Evolutionary conservation across 2,113 vertebrate genomes (phyloP).

Genomic region (Parus major): DNA sequence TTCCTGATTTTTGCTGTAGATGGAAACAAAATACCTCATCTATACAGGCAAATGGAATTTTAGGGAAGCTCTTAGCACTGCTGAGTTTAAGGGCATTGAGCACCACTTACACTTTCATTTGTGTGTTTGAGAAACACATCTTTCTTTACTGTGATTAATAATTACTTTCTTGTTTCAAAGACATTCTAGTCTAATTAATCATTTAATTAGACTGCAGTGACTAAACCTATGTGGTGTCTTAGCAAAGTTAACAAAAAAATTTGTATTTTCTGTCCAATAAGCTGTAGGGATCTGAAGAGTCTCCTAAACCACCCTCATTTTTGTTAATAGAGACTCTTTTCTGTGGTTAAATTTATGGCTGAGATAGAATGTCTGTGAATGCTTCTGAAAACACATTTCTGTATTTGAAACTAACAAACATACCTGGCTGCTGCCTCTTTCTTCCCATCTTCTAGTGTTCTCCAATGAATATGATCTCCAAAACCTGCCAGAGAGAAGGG

Average conservation of each 20-base stretch:
- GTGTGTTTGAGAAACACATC: background rate
- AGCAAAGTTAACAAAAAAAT: background rate
- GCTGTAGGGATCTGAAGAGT: background rate
- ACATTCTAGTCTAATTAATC: background rate
- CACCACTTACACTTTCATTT: background rate
- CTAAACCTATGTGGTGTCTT: background rate
- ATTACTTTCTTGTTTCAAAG: background rate
- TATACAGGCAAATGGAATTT: background rate
- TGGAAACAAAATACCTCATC: background rate
- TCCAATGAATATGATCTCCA: conserved; percentile 96
- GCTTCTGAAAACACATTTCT: background rate
- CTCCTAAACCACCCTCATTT: background rate
- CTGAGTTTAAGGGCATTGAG: background rate
- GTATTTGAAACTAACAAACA: background rate
- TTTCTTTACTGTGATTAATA: background rate
- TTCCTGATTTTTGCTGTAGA: background rate
- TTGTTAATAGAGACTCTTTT: background rate
- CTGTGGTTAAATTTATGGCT: background rate
- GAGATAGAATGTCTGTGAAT: background rate
- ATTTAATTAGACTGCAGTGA: background rate
- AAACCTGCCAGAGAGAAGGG: conserved; percentile 81
- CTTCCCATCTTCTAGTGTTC: conserved; percentile 93
- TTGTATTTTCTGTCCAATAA: background rate
- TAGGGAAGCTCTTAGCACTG: background rate
- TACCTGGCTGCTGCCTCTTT: conserved; percentile 95